Evolutionary conservation across 2,888 invertebrate species (phyloP).

Genomic region (Chaetogeoica ovagalla): DNA sequence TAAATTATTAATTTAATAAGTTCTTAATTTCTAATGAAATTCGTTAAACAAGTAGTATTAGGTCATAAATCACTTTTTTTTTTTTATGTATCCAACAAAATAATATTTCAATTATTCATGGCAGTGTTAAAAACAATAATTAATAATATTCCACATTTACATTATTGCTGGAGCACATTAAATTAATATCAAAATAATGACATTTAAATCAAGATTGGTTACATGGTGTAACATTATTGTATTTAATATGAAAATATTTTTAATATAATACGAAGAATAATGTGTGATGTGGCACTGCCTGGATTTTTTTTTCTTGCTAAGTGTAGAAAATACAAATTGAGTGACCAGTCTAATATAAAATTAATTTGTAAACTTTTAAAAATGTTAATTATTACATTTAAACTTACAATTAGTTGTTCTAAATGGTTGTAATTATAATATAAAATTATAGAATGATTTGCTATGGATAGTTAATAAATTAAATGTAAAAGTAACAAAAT

Average conservation of each 20-base stretch:
- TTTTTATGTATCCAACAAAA: background rate
- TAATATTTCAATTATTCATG: background rate
- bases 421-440: slow-evolving; percentile 16
- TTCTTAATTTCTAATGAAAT: background rate
- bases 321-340: slow-evolving; percentile 2
- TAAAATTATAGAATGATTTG: slow-evolving; percentile 7
- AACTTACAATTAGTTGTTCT: background rate
- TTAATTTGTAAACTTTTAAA: background rate
- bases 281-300: background rate
- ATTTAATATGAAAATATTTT: background rate
- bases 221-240: background rate
- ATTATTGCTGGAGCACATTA: background rate
- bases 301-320: background rate
- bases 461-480: background rate
- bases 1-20: background rate
- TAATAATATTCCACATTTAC: background rate
- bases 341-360: slow-evolving; percentile 24
- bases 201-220: background rate
- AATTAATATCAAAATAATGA: background rate
- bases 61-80: background rate
- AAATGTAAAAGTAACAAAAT: background rate
- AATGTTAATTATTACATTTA: background rate
- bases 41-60: background rate
- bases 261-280: background rate
- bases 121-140: background rate